phyloP scores from a whole-genome alignment of 37 sponge, comb jelly and placozoan species.

The Mnemiopsis leidyi region DNA sequence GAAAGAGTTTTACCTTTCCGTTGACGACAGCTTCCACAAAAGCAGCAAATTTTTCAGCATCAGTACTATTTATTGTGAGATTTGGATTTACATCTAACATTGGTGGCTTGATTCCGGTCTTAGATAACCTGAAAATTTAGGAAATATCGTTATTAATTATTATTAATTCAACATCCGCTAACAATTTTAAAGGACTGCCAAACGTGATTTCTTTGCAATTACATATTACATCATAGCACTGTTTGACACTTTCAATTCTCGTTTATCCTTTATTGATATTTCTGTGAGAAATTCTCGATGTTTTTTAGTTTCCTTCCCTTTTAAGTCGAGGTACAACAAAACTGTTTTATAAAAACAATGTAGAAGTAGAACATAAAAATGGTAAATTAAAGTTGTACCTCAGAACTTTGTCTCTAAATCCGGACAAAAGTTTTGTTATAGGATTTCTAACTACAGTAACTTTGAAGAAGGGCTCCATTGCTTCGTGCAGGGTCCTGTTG shows the following conservation, averaged over 20 bases:
- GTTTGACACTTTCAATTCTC: no score
- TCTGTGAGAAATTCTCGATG: no score
- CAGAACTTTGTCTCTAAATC: conserved; percentile 35
- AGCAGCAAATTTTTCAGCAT: background rate
- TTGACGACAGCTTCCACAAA: background rate
- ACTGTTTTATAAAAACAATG: no score
- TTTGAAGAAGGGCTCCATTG: background rate
- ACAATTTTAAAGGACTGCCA: no score
- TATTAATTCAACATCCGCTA: no score
- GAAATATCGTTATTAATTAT: no score
- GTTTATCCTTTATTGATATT: no score
- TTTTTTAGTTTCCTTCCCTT: no score
- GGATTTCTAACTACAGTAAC: conserved; percentile 24
- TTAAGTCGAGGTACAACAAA: no score
- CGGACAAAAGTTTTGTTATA: conserved; percentile 2
- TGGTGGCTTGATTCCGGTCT: background rate
- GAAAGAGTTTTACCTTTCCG: background rate
- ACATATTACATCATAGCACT: no score
- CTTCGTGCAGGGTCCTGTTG: background rate
- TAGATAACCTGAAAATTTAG: background rate
- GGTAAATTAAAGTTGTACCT: background rate
- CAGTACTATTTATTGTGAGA: background rate
- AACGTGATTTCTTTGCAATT: no score
- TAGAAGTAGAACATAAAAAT: no score
- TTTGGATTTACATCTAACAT: background rate